Evolutionary conservation across 2,888 invertebrate species (phyloP), one percentile per base, ranked within the genome.

Genomic region (Nemapogon koenigi): DNA sequence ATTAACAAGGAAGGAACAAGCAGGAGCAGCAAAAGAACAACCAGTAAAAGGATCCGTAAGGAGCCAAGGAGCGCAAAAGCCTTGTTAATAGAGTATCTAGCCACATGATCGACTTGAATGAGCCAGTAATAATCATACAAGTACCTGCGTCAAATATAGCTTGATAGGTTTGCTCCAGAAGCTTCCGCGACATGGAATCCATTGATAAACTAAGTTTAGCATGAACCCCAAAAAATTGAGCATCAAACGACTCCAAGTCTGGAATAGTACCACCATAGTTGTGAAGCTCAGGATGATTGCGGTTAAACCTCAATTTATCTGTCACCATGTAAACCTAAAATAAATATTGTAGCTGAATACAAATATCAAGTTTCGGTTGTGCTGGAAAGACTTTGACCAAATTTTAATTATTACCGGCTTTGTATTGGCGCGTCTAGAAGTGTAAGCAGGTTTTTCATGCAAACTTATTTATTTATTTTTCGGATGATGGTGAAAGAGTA

Each of bases 151-250:
- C 90, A 37, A 88, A 80, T 35, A 89, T 82, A 27, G 87, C 87
- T 55, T 90, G 89, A 52, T 85, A 88, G 0, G 87, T 78, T 7
- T 84, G 81, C 58, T 89, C 92, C 37, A 91, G 71, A 16, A 91
- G 55, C 44, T 90, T 80, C 29, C 90, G 70, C 1, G 85, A 81
- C 76, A 88, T 86, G 0, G 59, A 42, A 35, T 68, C 69, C 65
- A 66, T 68, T 18, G 40, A 47, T 32, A 44, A 42, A 16, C 26
- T 27, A 4, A 26, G 35, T 15, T 13, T 25, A 10, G 26, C 25
- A 16, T 35, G 35, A n/a, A 35, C 35, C 6, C 27, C 27, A 16
- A 35, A 35, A 14, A 35, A 35, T 16, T 35, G 35, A 11, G 35
- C 35, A 35, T 35, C 35, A 16, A 35, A 35, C 11, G 35, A 16